phyloP scores from a whole-genome alignment of 2,888 invertebrate species.

The Pammene aurita region DNA sequence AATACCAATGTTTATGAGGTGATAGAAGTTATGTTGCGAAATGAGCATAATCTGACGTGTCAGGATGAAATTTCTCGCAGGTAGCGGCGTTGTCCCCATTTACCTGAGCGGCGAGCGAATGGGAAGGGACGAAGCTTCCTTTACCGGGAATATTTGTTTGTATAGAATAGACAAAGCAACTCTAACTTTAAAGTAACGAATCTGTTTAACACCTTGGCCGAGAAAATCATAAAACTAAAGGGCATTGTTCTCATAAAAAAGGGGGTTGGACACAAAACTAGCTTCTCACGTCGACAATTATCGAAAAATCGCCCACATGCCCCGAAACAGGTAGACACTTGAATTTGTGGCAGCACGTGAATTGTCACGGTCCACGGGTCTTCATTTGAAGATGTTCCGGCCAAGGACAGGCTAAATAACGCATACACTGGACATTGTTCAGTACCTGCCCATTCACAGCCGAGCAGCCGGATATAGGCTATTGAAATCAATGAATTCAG shows the following conservation, averaged over 20 bases:
- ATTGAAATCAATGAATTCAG: constrained; percentile 18
- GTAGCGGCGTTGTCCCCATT: constrained; percentile 67
- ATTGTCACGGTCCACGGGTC: constrained; percentile 64
- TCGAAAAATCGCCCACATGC: constrained; percentile 27
- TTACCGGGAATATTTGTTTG: constrained; percentile 69
- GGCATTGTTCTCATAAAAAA: constrained; percentile 14
- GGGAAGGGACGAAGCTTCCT: constrained; percentile 69
- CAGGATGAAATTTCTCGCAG: constrained; percentile 63
- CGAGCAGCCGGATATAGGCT: constrained; percentile 48
- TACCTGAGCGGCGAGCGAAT: constrained; percentile 69
- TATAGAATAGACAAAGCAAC: constrained; percentile 67
- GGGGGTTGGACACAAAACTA: constrained; percentile 14
- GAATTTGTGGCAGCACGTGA: constrained; percentile 56
- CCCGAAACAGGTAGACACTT: constrained; percentile 32
- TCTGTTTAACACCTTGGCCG: constrained; percentile 41
- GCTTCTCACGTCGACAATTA: constrained; percentile 23
- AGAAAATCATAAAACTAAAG: constrained; percentile 2
- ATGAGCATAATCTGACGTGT: constrained; percentile 53
- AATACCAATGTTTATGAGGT: constrained; percentile 44
- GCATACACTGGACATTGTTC: constrained; percentile 53
- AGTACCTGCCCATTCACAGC: constrained; percentile 51
- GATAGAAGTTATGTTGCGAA: constrained; percentile 31
- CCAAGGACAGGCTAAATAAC: constrained; percentile 63
- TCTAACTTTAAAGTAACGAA: constrained; percentile 42
- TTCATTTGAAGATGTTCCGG: constrained; percentile 64